Base-by-base conservation (phyloP, 2,888 invertebrate genomes). In the Apodemia zela region DNA sequence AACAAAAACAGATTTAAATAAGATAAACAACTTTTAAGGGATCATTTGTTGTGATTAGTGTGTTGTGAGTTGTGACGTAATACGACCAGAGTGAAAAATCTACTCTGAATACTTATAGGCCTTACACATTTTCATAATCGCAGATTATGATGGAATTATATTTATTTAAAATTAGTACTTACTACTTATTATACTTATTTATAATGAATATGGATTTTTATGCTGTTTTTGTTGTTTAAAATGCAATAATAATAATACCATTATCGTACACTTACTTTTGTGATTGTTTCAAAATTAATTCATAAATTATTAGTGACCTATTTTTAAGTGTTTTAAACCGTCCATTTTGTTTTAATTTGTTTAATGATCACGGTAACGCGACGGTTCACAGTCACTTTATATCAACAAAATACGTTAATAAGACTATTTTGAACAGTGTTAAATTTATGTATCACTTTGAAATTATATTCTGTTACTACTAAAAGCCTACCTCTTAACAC, bases 321-420 rank as follows among this genome's bases (percentile, higher is more conserved):
- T 65, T 68, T 66, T 65, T 70, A 69, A 67, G 66, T 77, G 78
- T 83, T 84, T 73, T 82, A 78, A 82, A 80, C 89, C 90, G 90
- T 89, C 90, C 89, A 88, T 79, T 85, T 80, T 75, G 79, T 80
- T 85, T 86, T 77, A 33, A 67, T 79, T 81, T 75, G 68, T 66
- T 84, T 84, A 67, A 62, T 77, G 73, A 75, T 75, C 66, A 70
- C 68, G 66, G 64, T 65, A 59, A 68, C 60, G 67, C 61, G 60
- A 65, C 66, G 38, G 4, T 15, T 13, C 13, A 13, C 13, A 38
- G 15, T 42, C 15, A 42, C 15, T 11, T 13, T 6, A 42, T 5
- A 15, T 5, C 42, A 15, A 42, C 15, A 15, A 42, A 15, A 42
- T 42, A 15, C 11, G 42, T 15, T 15, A 38, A 38, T 42, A 5